Evolutionary conservation across 2,888 invertebrate genomes (phyloP), one percentile per base, ranked within the genome.

Genomic region (Drosophila vallismaia): DNA sequence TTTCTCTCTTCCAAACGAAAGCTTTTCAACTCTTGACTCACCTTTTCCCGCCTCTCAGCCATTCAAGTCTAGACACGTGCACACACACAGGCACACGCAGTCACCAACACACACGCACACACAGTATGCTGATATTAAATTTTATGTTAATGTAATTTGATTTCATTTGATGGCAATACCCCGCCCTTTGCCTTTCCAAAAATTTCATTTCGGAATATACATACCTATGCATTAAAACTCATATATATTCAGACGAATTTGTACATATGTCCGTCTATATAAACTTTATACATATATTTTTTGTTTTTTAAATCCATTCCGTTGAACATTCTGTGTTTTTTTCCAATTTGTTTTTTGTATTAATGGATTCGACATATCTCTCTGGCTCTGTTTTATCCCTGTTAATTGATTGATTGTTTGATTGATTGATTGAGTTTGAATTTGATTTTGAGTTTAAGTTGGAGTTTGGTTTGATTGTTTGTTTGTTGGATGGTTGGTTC

Each of bases 111-210:
- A 44, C 33, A 50, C 14, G 12, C 54, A 58, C 24, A 55, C 59
- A 36, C 40, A 50, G 74, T 71, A 64, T 77, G 79, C 69, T 74
- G 76, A 79, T 77, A 72, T 73, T 82, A 58, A 73, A 72, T 70
- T 85, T 77, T 82, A 82, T 82, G 77, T 85, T 82, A 72, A 79
- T 82, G 79, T 81, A 71, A 81, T 85, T 84, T 84, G 56, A 60
- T 75, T 79, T 79, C 46, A 67, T 64, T 76, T 63, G 45, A 28
- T 36, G 26, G 26, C 28, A 55, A 40, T 12, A 10, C 53, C 60
- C 51, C 57, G 29, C 46, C 33, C 28, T 12, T 38, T 28, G 12
- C 29, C n/a, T 24, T 12, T 26, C 68, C 46, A 19, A 19, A 66
- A 63, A 74, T 74, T 76, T 79, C 78, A 70, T 64, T 58, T 71